phyloP scores from a whole-genome alignment of 1,140 invertebrate species.

The Scaptomyza pallida region DNA sequence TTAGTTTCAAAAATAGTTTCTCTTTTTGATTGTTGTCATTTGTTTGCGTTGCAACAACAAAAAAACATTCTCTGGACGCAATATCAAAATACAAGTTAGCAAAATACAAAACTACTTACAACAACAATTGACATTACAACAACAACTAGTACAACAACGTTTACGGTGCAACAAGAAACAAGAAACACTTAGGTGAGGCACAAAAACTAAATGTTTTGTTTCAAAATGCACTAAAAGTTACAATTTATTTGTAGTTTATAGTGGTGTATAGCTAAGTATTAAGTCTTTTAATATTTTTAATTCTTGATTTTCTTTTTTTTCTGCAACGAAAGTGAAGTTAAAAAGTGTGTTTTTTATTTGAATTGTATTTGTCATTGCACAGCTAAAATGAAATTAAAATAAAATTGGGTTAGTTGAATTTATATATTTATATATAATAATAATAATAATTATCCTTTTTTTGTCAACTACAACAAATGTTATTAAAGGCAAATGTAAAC shows the following conservation, averaged over 20 bases:
- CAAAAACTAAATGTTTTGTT: slow-evolving; percentile 22
- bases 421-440: slow-evolving; percentile 14
- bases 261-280: slow-evolving; percentile 28
- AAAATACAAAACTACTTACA: slow-evolving; percentile 64
- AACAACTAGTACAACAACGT: slow-evolving; percentile 22
- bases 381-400: slow-evolving; percentile 66
- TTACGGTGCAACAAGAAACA: slow-evolving; percentile 36
- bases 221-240: slow-evolving; percentile 10
- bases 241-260: slow-evolving; percentile 4
- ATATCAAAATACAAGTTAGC: slow-evolving; percentile 12
- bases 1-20: slow-evolving; percentile 70
- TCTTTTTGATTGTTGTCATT: slow-evolving; percentile 3
- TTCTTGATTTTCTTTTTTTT: slow-evolving; percentile 28
- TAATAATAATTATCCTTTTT: no score
- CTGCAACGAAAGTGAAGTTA: slow-evolving; percentile 61
- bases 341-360: slow-evolving; percentile 25
- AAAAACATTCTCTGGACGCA: slow-evolving; percentile 24
- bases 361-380: no score
- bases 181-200: slow-evolving; percentile 9
- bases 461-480: slow-evolving; percentile 36
- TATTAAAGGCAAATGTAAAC: slow-evolving; percentile 20
- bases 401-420: slow-evolving; percentile 47
- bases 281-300: slow-evolving; percentile 5
- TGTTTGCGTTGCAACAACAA: slow-evolving; percentile 33
- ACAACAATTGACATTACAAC: slow-evolving; percentile 40